Evolutionary conservation across 2,888 invertebrate species (phyloP).

Genomic region (Bugulina stolonifera): DNA sequence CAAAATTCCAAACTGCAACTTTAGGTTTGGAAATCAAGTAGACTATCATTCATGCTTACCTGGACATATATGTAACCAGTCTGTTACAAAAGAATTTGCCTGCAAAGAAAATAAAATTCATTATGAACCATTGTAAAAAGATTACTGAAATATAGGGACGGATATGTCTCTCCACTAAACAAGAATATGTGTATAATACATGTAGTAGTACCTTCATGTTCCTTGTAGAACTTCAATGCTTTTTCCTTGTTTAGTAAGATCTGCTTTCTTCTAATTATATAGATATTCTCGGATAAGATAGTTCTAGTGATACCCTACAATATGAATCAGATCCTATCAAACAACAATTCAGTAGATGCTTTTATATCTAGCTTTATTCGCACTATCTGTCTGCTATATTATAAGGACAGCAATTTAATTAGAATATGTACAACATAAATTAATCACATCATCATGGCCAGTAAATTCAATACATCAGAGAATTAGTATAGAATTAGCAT

Average conservation of each 20-base stretch:
- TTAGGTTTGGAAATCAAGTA: too few species aligned
- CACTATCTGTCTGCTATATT: too few species aligned
- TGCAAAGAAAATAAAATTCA: conserved; percentile 31
- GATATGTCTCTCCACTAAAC: not conserved
- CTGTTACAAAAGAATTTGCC: conserved; percentile 49
- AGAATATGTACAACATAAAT: too few species aligned
- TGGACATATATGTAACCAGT: conserved; percentile 49
- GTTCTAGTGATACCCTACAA: not conserved
- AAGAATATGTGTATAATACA: not conserved
- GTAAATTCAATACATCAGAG: too few species aligned
- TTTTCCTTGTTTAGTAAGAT: not conserved
- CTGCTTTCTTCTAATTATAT: not conserved
- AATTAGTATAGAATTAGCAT: too few species aligned
- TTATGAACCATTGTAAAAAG: not conserved
- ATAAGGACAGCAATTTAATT: too few species aligned
- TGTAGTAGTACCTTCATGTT: conserved; percentile 16
- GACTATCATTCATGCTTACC: too few species aligned
- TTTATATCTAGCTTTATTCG: too few species aligned
- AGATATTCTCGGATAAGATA: not conserved
- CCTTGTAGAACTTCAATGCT: not conserved
- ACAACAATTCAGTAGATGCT: too few species aligned
- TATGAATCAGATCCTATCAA: too few species aligned
- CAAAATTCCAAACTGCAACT: too few species aligned
- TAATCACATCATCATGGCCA: too few species aligned
- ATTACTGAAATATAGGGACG: not conserved